A percentile compares a stretch with the other conserved stretches of the same genome.
phyloP scores from a whole-genome alignment of 2,888 invertebrate genomes.

The Sialis lutaria region DNA sequence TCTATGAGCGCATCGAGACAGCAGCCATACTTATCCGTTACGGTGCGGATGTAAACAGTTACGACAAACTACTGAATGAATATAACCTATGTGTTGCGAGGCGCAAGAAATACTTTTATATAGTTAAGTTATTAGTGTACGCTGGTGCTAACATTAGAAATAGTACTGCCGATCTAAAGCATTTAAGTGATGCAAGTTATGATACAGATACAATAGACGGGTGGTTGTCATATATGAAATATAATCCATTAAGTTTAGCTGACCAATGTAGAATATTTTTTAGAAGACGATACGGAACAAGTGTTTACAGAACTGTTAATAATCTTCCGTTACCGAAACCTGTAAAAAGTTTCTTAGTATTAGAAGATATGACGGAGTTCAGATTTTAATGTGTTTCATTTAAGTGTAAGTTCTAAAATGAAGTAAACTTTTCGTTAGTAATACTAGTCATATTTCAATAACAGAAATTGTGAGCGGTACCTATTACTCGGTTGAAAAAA shows the following conservation, averaged over 20 bases:
- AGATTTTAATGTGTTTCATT: no score
- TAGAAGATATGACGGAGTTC: conserved; percentile 25
- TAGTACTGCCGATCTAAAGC: conserved; percentile 21
- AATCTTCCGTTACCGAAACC: conserved; percentile 34
- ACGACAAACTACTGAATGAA: conserved; percentile 34
- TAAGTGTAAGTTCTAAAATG: no score
- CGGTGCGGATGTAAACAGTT: conserved; percentile 43
- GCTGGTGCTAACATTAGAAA: conserved; percentile 24
- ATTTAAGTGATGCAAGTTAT: conserved; percentile 15
- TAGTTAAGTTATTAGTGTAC: conserved; percentile 24
- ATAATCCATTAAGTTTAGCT: conserved; percentile 31
- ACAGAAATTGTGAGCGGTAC: no score
- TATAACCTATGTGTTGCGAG: conserved; percentile 38
- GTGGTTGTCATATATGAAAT: conserved; percentile 27
- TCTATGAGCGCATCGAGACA: conserved; percentile 26
- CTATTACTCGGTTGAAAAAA: no score
- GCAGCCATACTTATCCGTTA: conserved; percentile 38
- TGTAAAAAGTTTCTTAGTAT: conserved; percentile 36
- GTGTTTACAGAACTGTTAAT: conserved; percentile 23
- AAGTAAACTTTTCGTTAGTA: no score
- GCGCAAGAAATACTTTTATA: conserved; percentile 21
- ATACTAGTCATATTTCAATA: no score
- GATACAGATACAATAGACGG: conserved; percentile 18
- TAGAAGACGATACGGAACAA: conserved; percentile 25
- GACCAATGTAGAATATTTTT: conserved; percentile 40